phyloP scores from a whole-genome alignment of 2,888 invertebrate genomes.

The Metalampra italica region DNA sequence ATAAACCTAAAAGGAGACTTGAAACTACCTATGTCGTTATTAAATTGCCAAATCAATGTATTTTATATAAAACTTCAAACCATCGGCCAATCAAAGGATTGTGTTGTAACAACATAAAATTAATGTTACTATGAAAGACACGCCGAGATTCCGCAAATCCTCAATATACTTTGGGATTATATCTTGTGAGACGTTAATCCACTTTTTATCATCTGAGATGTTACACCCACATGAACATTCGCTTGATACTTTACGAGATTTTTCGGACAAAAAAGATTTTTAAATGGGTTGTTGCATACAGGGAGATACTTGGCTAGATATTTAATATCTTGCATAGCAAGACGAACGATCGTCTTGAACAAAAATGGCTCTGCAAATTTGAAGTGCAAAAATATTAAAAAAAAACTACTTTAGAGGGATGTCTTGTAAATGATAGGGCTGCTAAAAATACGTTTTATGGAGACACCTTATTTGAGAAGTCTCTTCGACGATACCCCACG shows the following conservation, averaged over 20 bases:
- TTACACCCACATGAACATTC: slow-evolving; percentile 42
- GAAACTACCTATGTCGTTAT: not conserved
- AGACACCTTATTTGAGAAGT: too few relatives aligned
- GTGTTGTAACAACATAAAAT: slow-evolving; percentile 6
- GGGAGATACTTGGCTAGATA: too few relatives aligned
- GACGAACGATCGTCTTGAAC: too few relatives aligned
- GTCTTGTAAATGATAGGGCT: too few relatives aligned
- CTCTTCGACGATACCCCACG: too few relatives aligned
- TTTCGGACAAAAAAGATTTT: slow-evolving; percentile 42
- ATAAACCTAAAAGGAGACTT: too few relatives aligned
- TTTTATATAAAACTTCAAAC: not conserved
- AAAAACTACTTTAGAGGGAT: too few relatives aligned
- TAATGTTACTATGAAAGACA: slow-evolving; percentile 3
- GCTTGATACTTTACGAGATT: slow-evolving; percentile 37
- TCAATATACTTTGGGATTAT: slow-evolving; percentile 55
- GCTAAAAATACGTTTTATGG: too few relatives aligned
- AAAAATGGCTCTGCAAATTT: too few relatives aligned
- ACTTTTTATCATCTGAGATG: slow-evolving; percentile 50
- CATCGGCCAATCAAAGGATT: not conserved
- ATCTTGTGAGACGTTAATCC: slow-evolving; percentile 55
- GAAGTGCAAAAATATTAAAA: too few relatives aligned
- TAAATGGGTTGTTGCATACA: slow-evolving; percentile 13
- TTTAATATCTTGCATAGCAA: too few relatives aligned
- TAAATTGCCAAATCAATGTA: not conserved
- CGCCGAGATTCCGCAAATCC: slow-evolving; percentile 47